Evolutionary conservation across 2,888 invertebrate genomes (phyloP).

Genomic region (Candidula unifasciata): DNA sequence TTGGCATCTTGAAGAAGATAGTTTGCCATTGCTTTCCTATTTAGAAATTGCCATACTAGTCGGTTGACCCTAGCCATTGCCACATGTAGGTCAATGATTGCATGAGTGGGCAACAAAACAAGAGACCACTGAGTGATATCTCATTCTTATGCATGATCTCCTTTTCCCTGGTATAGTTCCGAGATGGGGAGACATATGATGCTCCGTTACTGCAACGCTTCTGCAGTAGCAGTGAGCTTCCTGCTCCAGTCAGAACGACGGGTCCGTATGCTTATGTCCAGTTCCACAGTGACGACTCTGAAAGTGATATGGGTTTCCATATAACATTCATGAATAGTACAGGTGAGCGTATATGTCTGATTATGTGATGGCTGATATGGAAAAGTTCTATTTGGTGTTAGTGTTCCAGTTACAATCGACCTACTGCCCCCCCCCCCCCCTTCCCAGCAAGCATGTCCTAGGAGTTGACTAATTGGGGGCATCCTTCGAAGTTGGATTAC

Average conservation of each 20-base stretch:
- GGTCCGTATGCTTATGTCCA: slow-evolving; percentile 81
- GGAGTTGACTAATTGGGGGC: too few relatives aligned
- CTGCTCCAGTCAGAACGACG: slow-evolving; percentile 76
- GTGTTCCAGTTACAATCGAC: not conserved
- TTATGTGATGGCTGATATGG: not conserved
- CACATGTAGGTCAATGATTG: too few relatives aligned
- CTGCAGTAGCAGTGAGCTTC: slow-evolving; percentile 73
- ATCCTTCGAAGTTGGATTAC: too few relatives aligned
- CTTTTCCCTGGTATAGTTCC: slow-evolving; percentile 59
- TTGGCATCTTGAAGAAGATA: too few relatives aligned
- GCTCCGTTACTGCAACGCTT: slow-evolving; percentile 70
- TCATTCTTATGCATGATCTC: not conserved
- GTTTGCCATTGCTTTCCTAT: too few relatives aligned
- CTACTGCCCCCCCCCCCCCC: too few relatives aligned
- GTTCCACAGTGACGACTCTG: slow-evolving; percentile 88
- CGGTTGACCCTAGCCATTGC: too few relatives aligned
- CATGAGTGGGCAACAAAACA: too few relatives aligned
- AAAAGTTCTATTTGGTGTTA: not conserved
- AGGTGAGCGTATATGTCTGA: slow-evolving; percentile 71
- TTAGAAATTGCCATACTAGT: too few relatives aligned
- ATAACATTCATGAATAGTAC: slow-evolving; percentile 84
- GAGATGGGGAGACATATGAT: slow-evolving; percentile 63
- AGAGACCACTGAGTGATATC: too few relatives aligned
- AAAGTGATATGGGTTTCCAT: slow-evolving; percentile 89
- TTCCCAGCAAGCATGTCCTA: too few relatives aligned